Evolutionary conservation across 1,140 invertebrate genomes (phyloP).

Genomic region (Penaeus japonicus): DNA sequence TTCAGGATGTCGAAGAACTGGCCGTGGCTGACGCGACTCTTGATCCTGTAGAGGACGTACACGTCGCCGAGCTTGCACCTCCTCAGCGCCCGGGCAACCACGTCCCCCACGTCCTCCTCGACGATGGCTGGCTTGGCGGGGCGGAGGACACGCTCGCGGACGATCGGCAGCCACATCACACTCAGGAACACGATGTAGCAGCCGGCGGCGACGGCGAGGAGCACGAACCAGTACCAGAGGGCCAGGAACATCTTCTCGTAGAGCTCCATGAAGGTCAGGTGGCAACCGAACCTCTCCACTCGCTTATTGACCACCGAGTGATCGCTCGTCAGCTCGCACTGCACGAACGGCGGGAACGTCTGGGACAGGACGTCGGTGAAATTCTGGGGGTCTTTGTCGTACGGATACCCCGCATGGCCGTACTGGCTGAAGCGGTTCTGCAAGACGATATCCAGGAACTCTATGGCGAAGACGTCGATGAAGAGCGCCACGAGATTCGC

Average conservation of each 20-base stretch:
- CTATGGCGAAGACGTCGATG: not conserved
- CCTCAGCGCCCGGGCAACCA: not conserved
- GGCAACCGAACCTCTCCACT: constrained; percentile 17
- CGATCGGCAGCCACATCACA: not conserved
- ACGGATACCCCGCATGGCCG: not conserved
- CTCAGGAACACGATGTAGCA: not conserved
- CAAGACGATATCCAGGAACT: not conserved
- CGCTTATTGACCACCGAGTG: not conserved
- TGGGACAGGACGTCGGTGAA: constrained; percentile 22
- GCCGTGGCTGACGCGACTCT: not conserved
- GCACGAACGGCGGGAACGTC: constrained; percentile 11
- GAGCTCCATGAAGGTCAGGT: constrained; percentile 14
- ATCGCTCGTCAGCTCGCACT: not conserved
- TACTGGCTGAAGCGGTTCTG: not conserved
- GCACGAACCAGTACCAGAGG: not conserved
- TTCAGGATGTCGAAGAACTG: not conserved
- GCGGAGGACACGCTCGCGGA: not conserved
- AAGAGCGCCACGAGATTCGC: not conserved
- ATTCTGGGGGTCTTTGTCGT: not conserved
- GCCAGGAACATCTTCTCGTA: not conserved
- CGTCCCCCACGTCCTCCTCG: not conserved
- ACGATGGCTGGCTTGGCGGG: not conserved
- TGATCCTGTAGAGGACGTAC: not conserved
- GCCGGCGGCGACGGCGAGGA: not conserved
- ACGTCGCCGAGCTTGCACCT: not conserved